Percentiles rank a stretch among this genome's conserved stretches.
Conservation (phyloP, 2,888 invertebrate genomes). For the Xestia ashworthii region DNA sequence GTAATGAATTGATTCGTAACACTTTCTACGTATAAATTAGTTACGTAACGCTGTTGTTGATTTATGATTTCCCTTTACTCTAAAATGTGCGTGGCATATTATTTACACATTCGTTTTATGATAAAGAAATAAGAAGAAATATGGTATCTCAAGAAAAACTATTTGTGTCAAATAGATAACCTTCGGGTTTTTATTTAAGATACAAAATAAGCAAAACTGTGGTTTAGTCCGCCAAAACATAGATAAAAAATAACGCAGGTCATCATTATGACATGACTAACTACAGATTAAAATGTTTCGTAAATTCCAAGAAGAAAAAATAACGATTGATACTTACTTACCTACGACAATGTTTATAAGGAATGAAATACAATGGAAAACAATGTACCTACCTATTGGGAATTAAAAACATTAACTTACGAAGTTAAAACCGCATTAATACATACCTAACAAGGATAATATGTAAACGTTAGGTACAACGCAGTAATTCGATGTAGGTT, state of each 20-base stretch:
- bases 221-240: background rate
- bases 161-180: slow-evolving; percentile 22
- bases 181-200: slow-evolving; percentile 6
- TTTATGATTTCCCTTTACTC: slow-evolving; percentile 48
- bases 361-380: slow-evolving; percentile 3
- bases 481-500: slow-evolving; percentile 43
- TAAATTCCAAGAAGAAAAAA: slow-evolving; percentile 6
- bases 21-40: slow-evolving; percentile 50
- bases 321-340: background rate
- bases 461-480: slow-evolving; percentile 41
- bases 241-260: slow-evolving; percentile 10
- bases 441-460: slow-evolving; percentile 53
- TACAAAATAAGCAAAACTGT: background rate
- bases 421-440: slow-evolving; percentile 20
- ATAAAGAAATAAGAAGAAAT: background rate
- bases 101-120: slow-evolving; percentile 2
- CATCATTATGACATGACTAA: slow-evolving; percentile 1
- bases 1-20: slow-evolving; percentile 62
- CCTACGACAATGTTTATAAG: slow-evolving; percentile 14
- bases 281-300: slow-evolving; percentile 3
- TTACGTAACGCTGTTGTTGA: slow-evolving; percentile 52
- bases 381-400: slow-evolving; percentile 4
- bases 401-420: slow-evolving; percentile 36
- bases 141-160: background rate
- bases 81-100: slow-evolving; percentile 21